Conservation (phyloP, 2,113 vertebrate genomes). For the Holacanthus passer region DNA sequence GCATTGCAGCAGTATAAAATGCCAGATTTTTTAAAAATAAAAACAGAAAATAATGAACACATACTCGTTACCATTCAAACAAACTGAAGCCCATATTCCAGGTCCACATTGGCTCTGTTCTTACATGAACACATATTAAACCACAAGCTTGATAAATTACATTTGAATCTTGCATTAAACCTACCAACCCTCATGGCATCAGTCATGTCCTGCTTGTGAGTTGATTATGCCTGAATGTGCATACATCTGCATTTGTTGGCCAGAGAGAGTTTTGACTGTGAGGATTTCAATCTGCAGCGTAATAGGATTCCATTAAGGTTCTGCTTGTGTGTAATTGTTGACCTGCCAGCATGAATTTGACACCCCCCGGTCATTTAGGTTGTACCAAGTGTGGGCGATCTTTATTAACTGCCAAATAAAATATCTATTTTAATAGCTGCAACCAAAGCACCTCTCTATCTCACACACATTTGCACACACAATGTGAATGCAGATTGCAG, state of each 20-base stretch:
- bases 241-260: not conserved
- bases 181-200: not conserved
- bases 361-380: not conserved
- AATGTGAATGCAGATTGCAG: conserved; percentile 5
- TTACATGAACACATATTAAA: not conserved
- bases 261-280: not conserved
- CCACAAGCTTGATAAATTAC: not conserved
- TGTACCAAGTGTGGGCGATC: not conserved
- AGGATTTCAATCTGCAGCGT: conserved; percentile 15
- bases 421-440: conserved; percentile 20
- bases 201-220: not conserved
- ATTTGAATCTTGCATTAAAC: not conserved
- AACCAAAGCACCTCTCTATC: not conserved
- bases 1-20: not conserved
- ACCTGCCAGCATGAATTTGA: not conserved
- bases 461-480: not conserved
- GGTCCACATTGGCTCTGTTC: not conserved
- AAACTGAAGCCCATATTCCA: conserved; percentile 1
- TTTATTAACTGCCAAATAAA: conserved; percentile 30
- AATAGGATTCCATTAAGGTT: not conserved
- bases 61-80: not conserved
- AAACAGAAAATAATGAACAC: not conserved
- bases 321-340: not conserved
- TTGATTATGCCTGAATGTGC: not conserved
- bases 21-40: not conserved